A percentile compares a stretch with the other conserved stretches of the same genome.
Evolutionary conservation across 2,888 invertebrate species (phyloP).

Genomic region (Melanostoma scalare): DNA sequence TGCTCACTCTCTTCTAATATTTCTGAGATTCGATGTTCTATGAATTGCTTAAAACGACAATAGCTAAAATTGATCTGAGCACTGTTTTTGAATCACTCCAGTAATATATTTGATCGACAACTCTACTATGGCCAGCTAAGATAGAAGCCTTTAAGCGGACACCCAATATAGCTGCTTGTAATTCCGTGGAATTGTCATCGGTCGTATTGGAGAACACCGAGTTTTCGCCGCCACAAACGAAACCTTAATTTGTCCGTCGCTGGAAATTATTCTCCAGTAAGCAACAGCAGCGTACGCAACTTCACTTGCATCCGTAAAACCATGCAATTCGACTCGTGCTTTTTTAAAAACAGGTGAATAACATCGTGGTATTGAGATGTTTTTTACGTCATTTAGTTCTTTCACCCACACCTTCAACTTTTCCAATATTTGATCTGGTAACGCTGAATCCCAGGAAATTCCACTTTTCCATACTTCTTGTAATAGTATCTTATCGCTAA

Average conservation of each 20-base stretch:
- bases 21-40: conserved; percentile 2
- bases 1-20: too few species aligned
- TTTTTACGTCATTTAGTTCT: conserved; percentile 6
- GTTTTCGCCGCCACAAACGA: conserved; percentile 1
- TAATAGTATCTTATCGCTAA: neutral
- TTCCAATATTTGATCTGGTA: neutral
- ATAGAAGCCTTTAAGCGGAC: conserved; percentile 16
- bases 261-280: neutral
- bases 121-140: neutral
- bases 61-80: conserved; percentile 2
- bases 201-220: neutral
- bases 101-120: neutral
- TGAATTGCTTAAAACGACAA: conserved; percentile 11
- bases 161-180: conserved; percentile 9
- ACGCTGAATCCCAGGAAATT: conserved; percentile 22
- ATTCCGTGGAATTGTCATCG: neutral
- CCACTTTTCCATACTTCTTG: conserved; percentile 5
- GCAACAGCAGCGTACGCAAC: neutral
- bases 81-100: conserved; percentile 24
- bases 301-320: neutral
- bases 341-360: too few species aligned
- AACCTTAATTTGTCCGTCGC: neutral
- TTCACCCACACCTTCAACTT: conserved; percentile 3
- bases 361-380: neutral
- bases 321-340: neutral